phyloP scores from a whole-genome alignment of 2,113 vertebrate genomes.

The Platichthys stellatus region DNA sequence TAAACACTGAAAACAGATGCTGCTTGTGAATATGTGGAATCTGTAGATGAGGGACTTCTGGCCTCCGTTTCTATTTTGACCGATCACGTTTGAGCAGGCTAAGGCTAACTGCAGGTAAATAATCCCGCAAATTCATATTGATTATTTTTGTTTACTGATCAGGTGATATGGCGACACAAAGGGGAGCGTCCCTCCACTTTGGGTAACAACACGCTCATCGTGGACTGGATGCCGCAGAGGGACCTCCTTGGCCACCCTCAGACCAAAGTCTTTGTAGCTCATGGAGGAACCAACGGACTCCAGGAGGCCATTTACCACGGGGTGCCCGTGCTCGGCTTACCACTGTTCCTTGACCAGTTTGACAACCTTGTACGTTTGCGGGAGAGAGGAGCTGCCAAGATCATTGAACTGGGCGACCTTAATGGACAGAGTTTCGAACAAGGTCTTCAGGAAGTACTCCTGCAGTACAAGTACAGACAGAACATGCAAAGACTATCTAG shows the following conservation, averaged over 20 bases:
- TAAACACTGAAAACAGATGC: too few species aligned
- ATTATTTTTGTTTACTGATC: not conserved
- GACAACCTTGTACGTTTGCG: constrained; percentile 77
- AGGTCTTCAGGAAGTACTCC: constrained; percentile 50
- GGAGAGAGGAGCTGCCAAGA: constrained; percentile 70
- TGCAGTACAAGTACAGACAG: constrained; percentile 61
- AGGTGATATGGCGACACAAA: constrained; percentile 79
- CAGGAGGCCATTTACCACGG: constrained; percentile 79
- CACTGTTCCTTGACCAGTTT: constrained; percentile 79
- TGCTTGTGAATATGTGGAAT: too few species aligned
- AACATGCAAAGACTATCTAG: constrained; percentile 73
- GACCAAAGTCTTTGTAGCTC: constrained; percentile 75
- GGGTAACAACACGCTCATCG: constrained; percentile 79
- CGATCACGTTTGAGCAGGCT: too few species aligned
- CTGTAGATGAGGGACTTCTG: constrained; percentile 9
- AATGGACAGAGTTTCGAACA: constrained; percentile 58
- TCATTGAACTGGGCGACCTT: constrained; percentile 61
- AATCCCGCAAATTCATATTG: not conserved
- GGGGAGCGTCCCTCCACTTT: constrained; percentile 70
- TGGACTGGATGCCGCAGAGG: constrained; percentile 80
- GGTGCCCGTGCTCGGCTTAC: constrained; percentile 76
- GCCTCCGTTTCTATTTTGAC: too few species aligned
- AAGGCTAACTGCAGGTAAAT: too few species aligned
- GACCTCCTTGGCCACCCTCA: constrained; percentile 79
- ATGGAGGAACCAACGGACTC: constrained; percentile 80